A percentile compares a stretch with the other conserved stretches of the same genome.
Conservation (phyloP, 2,797 vertebrate genomes). For the Cottoperca gobio region DNA sequence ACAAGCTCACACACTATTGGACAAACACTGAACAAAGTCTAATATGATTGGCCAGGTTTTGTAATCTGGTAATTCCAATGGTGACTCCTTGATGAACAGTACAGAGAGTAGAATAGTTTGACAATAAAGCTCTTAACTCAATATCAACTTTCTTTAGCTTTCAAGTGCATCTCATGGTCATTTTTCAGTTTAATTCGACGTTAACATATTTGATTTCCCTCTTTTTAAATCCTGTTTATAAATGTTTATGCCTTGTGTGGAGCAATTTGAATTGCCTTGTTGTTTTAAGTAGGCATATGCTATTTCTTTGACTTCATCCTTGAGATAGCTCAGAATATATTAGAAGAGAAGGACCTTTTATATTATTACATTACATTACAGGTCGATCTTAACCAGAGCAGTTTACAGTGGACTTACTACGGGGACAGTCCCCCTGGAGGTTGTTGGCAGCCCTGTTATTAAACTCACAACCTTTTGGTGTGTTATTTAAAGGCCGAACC, state of each 20-base stretch:
- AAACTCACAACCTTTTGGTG: too few relatives aligned
- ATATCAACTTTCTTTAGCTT: not conserved
- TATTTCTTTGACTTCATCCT: not conserved
- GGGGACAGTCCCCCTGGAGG: too few relatives aligned
- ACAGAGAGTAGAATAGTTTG: not conserved
- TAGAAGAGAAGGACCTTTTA: too few relatives aligned
- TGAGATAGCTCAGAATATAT: not conserved
- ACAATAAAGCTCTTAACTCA: not conserved
- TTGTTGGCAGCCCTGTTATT: too few relatives aligned
- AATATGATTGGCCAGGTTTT: constrained; percentile 67
- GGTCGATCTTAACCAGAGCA: too few relatives aligned
- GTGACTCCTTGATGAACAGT: not conserved
- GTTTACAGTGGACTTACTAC: too few relatives aligned
- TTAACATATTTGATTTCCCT: not conserved
- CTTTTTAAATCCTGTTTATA: not conserved
- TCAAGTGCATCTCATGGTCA: not conserved
- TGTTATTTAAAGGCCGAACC: too few relatives aligned
- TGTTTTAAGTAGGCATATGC: not conserved
- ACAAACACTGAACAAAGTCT: constrained; percentile 30
- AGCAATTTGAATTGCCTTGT: not conserved
- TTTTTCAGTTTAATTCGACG: not conserved
- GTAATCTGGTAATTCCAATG: not conserved
- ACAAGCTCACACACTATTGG: constrained; percentile 81
- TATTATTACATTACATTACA: too few relatives aligned
- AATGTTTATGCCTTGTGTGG: not conserved